Base-by-base conservation (phyloP, 2,888 invertebrate genomes). In the Microdon myrmicae region DNA sequence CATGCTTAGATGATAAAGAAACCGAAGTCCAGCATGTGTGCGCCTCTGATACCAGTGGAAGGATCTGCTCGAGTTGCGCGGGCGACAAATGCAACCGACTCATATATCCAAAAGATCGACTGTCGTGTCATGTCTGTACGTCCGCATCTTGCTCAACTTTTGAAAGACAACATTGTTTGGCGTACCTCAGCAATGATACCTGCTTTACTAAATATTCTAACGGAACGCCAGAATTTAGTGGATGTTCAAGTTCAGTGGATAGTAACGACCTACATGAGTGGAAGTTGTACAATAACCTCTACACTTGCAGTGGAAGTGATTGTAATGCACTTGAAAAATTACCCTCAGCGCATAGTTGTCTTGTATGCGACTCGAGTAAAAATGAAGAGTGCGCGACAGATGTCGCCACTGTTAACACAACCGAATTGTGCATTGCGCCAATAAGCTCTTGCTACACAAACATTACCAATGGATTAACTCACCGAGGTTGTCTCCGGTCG, bases 1-100 rank as follows among this genome's bases (percentile, higher is more conserved):
- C 73, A n/a, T 78, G 77, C 9, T 48, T 75, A 39, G 72, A 76
- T 25, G 77, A 78, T 47, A 78, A 75, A 53, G 77, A 78, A 53
- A 4, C 55, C 4, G 64, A 55, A 9, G 70, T 68, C 9, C 78
- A 71, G 2, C 25, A 48, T 0, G 29, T 14, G 1, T 78, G 79
- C 44, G 56, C 45, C 19, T 16, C 3, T 1, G 71, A 71, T 2
- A 61, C 31, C 3, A 67, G 69, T 2, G 70, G 68, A 19, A 55
- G 3, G 0, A 61, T 69, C 3, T 75, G 75, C 20, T 56, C 70
- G 23, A 47, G 68, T 10, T 75, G 75, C 19, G 29, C 56, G 0
- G 66, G 19, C 0, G 16, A 34, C 0, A 29, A 32, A 3, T 75
- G 77, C 61, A 78, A 78, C 48, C 70, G 49, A 4, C 74, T 74